A percentile compares a stretch with the other conserved stretches of the same genome.
phyloP scores from a whole-genome alignment of 2,113 vertebrate genomes.

The Ivindomyrus marchei region DNA sequence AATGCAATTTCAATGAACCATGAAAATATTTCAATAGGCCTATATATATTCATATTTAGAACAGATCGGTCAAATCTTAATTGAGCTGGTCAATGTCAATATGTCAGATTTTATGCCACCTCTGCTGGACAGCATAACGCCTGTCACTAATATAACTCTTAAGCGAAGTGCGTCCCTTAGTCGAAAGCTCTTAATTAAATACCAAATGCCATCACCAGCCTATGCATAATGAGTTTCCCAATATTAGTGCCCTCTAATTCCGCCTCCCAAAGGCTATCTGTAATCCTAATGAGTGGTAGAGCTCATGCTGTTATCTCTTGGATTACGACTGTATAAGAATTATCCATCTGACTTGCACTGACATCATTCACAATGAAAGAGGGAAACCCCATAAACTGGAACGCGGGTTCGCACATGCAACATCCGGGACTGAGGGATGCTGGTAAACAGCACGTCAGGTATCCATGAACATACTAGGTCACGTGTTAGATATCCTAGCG shows the following conservation, averaged over 20 bases:
- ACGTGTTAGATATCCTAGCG: neutral
- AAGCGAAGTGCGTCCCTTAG: neutral
- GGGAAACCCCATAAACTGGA: slow-evolving; percentile 39
- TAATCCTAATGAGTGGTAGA: slow-evolving; percentile 56
- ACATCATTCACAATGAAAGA: slow-evolving; percentile 52
- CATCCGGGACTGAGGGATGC: neutral
- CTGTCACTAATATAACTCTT: neutral
- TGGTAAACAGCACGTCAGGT: neutral
- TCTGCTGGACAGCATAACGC: too few species aligned
- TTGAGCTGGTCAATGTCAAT: neutral
- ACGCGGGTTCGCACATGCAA: neutral
- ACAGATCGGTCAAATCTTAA: neutral
- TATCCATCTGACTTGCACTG: slow-evolving; percentile 50
- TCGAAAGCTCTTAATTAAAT: neutral
- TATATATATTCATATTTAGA: neutral
- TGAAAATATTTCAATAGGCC: neutral
- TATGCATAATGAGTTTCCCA: neutral
- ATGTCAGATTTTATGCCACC: neutral
- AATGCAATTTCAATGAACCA: neutral
- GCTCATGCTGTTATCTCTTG: slow-evolving; percentile 55
- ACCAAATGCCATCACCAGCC: neutral
- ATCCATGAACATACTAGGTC: neutral
- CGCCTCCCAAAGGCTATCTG: slow-evolving; percentile 21
- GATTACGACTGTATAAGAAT: slow-evolving; percentile 53
- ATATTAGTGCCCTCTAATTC: slow-evolving; percentile 2